A percentile compares a stretch with the other conserved stretches of the same genome.
These are phyloP conservation scores for Polypedilum vanderplanki DNA, from an alignment of 1,140 invertebrate genomes.

Conservation along the genomic window DNA sequence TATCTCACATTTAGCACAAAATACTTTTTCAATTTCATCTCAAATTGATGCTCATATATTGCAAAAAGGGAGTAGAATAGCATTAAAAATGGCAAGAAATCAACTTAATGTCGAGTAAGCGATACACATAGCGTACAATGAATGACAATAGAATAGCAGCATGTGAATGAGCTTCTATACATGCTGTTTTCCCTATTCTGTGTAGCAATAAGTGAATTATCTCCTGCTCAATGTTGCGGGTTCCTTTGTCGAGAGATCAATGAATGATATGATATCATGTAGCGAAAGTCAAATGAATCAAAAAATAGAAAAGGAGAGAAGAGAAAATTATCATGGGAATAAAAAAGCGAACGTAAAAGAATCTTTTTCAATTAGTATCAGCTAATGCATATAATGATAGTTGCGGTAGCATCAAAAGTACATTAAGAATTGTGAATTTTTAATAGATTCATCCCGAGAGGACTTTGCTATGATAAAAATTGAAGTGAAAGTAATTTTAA, in stretches of 20 bases:
- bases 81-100: constrained; percentile 1
- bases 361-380: neutral
- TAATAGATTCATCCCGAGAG: too few relatives aligned
- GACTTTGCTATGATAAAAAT: too few relatives aligned
- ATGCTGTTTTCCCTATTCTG: neutral
- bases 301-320: neutral
- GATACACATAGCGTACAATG: neutral
- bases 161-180: constrained; percentile 7
- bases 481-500: too few relatives aligned
- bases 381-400: neutral
- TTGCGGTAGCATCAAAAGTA: neutral
- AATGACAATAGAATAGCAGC: too few relatives aligned
- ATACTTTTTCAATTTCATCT: neutral
- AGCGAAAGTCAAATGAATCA: too few relatives aligned
- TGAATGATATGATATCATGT: too few relatives aligned
- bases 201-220: neutral
- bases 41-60: constrained; percentile 7
- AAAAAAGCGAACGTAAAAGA: neutral
- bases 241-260: too few relatives aligned
- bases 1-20: neutral
- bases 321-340: neutral
- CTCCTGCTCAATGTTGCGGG: neutral
- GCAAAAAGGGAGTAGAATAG: neutral
- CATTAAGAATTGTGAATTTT: constrained; percentile 2
- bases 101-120: constrained; percentile 6